Conservation (phyloP, 2,797 vertebrate species). For the Simalia tracyae region DNA sequence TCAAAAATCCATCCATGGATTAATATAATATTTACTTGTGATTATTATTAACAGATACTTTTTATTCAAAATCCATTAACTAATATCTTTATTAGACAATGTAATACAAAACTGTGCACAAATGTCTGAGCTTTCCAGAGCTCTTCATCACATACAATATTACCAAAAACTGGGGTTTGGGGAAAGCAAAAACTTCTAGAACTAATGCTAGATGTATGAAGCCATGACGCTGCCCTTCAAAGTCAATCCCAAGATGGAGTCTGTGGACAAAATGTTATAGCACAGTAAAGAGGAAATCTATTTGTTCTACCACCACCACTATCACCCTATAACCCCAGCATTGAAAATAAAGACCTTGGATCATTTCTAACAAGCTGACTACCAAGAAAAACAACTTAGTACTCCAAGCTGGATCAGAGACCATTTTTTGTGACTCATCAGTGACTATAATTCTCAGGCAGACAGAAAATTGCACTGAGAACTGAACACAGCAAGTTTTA, state of each 20-base stretch:
- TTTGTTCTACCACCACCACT: neutral
- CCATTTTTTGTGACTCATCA: neutral
- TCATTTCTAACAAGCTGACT: neutral
- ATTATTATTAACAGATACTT: neutral
- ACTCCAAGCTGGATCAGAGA: neutral
- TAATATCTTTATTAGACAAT: neutral
- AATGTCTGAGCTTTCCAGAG: neutral
- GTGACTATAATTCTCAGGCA: neutral
- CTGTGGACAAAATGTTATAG: neutral
- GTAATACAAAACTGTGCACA: neutral
- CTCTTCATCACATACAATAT: neutral
- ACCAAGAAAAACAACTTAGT: neutral
- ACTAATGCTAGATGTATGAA: neutral
- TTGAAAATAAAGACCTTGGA: too few species aligned
- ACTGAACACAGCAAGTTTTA: neutral
- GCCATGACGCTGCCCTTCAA: neutral
- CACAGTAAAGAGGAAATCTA: neutral
- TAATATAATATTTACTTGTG: neutral
- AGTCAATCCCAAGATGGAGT: neutral
- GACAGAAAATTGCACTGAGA: neutral
- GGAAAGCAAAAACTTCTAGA: neutral
- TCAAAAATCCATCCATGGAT: neutral
- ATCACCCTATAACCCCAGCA: neutral
- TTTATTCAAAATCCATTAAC: neutral
- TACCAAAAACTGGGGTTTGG: neutral